Base-by-base conservation (phyloP, 2,113 vertebrate species). In the Neolamprologus variostigma region DNA sequence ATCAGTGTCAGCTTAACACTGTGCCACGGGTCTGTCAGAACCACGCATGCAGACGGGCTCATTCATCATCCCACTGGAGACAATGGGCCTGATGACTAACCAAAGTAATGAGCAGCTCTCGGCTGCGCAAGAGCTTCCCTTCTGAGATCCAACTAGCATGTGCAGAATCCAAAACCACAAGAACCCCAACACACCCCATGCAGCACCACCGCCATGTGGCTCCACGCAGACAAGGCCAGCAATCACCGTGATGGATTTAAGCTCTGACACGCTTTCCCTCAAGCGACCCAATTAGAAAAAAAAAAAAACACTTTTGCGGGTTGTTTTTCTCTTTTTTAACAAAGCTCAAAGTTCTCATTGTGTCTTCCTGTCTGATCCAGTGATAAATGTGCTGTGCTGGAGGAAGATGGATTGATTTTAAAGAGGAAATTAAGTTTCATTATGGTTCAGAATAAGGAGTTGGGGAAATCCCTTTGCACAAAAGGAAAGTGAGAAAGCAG, bases 231-330 rank as follows among this genome's bases (percentile, higher is more conserved):
- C 94, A 93, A 86, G 87, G 87, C 92, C 93, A 93, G 89, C 93
- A 94, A 95, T 94, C 93, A 95, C 86, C 59, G 4, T 94, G 94
- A 95, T 95, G 93, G 89, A 95, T 94, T 92, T 95, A 92, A 91
- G 86, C 88, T 51, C 89, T 85, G 91, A 94, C 93, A 82, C 81
- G 23, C 83, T 94, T 90, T 91, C 92, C 85, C 94, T 93, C 92
- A 71, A 91, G 89, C 14, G 63, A 87, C 78, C 87, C 92, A 94
- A 94, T 94, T 95, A 94, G 89, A 85, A 91, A 33, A 33, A 6
- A 94, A 87, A 91, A 93, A 91, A 93, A 91, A 92, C 54, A 89
- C 81, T 91, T 91, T 86, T 82, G 59, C 3, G 26, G 63, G 26
- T 76, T 89, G 16, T 85, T 90, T 81, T 86, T 91, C 42, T 63